Evolutionary conservation across 2,888 invertebrate species (phyloP), one percentile per base, ranked within the genome.

Genomic region (Zelleria hepariella): DNA sequence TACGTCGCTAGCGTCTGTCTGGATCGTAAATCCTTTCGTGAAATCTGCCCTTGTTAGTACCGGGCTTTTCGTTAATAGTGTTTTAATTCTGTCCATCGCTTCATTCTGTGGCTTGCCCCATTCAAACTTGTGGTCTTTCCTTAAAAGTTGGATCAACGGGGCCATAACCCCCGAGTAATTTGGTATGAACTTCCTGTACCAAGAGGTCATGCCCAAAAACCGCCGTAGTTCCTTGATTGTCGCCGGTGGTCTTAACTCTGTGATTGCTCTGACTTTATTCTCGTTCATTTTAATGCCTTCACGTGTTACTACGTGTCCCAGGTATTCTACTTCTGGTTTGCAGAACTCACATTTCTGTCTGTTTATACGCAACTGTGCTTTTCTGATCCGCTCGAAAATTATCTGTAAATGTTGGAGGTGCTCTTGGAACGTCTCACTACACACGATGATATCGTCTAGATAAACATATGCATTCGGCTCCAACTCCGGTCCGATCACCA

Each of bases 311-410:
- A 57, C 23, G 21, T 60, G 64, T 1, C 67, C 64, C 8, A 62
- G 56, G 10, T 63, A 68, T 32, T 24, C 64, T 0, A 68, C 42
- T 7, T 64, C 62, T 2, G 61, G 52, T 5, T 62, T 47, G 10
- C 65, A 67, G 59, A 70, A 74, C n/a, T 64, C 60, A 51, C 66
- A 68, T 60, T 69, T 72, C 6, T 69, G 65, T 5, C 25, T 51
- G 53, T 65, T 69, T 5, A 69, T 49, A n/a, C 54, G 59, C 18
- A 70, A 57, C 1, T 63, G 62, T 0, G 67, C 66, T n/a, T 61
- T 55, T 6, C 64, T n/a, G 2, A 71, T 60, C 25, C 67, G 42
- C 4, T 48, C 51, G 6, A 71, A 64, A 0, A 72, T 65, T 42
- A 62, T 60, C 10, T 52, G 49, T 24, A 67, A 55, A 10, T 66